Evolutionary conservation across 2,797 vertebrate genomes (phyloP).

Genomic region (Melanotaenia parkinsoni): DNA sequence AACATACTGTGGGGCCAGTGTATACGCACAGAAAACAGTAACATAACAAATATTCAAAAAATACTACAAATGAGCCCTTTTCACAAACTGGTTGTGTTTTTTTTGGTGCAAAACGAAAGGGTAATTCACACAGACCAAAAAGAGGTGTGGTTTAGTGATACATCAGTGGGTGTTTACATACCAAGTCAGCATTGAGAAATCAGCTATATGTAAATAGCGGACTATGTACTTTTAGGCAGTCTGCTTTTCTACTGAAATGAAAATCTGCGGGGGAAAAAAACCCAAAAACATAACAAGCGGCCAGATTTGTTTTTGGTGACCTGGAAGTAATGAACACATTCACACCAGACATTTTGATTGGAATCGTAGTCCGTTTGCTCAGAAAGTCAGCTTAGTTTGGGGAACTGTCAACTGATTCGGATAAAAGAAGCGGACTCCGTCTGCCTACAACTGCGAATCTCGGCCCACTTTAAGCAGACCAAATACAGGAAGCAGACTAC

Average conservation of each 20-base stretch:
- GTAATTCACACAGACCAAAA: neutral
- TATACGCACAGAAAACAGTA: neutral
- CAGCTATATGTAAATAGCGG: neutral
- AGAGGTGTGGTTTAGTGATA: neutral
- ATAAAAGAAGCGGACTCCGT: no score
- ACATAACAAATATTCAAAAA: neutral
- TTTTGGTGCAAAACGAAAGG: no score
- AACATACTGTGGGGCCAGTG: neutral
- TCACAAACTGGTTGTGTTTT: no score
- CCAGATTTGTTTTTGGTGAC: neutral
- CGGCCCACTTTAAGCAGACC: no score
- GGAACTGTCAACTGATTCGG: no score
- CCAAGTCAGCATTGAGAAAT: neutral
- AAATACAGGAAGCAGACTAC: neutral
- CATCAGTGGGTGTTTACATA: neutral
- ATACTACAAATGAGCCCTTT: neutral
- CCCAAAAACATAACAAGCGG: neutral
- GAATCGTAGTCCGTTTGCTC: no score
- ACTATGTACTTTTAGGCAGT: neutral
- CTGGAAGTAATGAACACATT: neutral
- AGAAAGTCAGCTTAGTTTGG: no score
- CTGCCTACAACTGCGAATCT: no score
- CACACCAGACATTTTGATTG: no score
- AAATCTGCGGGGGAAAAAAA: no score
- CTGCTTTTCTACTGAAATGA: no score